Evolutionary conservation across 30 jellyfish, hydroid and myxozoan species (phyloP).

Genomic region (Hydractinia symbiolongicarpus): DNA sequence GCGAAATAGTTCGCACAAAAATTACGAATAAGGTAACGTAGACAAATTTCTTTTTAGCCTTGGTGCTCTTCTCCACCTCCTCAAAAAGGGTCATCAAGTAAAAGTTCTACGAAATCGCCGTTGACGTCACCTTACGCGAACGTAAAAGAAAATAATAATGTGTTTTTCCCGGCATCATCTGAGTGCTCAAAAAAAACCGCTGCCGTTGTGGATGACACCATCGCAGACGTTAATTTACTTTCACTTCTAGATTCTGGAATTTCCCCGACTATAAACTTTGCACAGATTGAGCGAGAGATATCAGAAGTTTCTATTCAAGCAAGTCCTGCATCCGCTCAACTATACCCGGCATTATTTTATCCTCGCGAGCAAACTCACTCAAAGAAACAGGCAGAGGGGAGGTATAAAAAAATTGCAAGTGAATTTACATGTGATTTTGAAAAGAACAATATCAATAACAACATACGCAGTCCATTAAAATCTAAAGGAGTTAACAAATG

Average conservation of each 20-base stretch:
- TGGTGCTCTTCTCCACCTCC: too few species aligned
- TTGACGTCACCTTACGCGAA: too few species aligned
- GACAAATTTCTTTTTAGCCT: too few species aligned
- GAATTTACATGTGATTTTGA: too few species aligned
- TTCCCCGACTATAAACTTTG: background rate
- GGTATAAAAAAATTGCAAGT: background rate
- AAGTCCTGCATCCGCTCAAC: background rate
- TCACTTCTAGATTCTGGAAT: constrained; percentile 1
- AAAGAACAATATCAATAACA: background rate
- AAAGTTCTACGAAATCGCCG: too few species aligned
- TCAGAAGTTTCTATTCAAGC: background rate
- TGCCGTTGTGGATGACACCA: background rate
- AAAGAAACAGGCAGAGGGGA: background rate
- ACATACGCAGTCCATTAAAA: background rate
- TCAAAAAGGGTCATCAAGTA: too few species aligned
- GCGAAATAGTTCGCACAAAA: too few species aligned
- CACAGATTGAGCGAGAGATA: constrained; percentile 9
- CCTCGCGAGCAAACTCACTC: background rate
- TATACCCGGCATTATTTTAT: background rate
- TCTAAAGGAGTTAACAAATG: background rate
- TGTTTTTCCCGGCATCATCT: too few species aligned
- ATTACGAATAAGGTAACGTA: too few species aligned
- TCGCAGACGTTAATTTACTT: background rate
- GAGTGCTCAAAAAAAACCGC: too few species aligned
- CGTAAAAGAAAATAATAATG: too few species aligned